Conservation (phyloP, 1,140 invertebrate genomes). For the Mycetomoellerius zeteki region DNA sequence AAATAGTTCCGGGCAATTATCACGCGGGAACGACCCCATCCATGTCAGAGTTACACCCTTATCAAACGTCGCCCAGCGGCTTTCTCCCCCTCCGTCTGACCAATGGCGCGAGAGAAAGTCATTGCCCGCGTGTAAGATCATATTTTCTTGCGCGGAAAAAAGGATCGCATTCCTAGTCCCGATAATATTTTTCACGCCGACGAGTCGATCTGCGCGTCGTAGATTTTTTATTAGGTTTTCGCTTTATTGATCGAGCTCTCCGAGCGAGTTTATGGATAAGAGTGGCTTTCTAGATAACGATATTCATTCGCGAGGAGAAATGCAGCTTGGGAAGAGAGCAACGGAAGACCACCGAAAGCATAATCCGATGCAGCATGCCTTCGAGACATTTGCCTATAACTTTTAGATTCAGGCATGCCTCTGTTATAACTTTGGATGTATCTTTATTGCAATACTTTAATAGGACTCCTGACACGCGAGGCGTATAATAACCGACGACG, state of each 20-base stretch:
- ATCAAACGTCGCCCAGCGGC: conserved; percentile 66
- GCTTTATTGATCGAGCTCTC: neutral
- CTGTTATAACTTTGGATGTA: conserved; percentile 16
- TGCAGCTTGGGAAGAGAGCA: neutral
- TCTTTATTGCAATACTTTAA: conserved; percentile 47
- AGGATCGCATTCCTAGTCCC: conserved; percentile 7
- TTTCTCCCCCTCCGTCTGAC: conserved; percentile 47
- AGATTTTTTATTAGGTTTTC: conserved; percentile 15
- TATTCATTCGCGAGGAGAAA: conserved; percentile 1
- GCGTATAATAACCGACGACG: conserved; percentile 42
- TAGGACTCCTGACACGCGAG: conserved; percentile 36
- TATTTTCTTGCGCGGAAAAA: conserved; percentile 36
- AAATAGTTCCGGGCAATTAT: conserved; percentile 85
- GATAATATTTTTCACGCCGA: conserved; percentile 66
- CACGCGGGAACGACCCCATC: conserved; percentile 57
- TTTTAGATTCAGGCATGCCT: neutral
- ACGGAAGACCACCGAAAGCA: neutral
- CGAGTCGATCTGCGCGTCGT: conserved; percentile 32
- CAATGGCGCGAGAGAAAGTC: conserved; percentile 78
- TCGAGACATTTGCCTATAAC: neutral
- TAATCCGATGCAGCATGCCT: neutral
- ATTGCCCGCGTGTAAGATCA: conserved; percentile 62
- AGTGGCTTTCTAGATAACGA: neutral
- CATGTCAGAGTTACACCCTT: conserved; percentile 70
- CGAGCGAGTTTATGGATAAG: conserved; percentile 28